phyloP scores from a whole-genome alignment of 2,888 invertebrate genomes.

The Nomada flava region DNA sequence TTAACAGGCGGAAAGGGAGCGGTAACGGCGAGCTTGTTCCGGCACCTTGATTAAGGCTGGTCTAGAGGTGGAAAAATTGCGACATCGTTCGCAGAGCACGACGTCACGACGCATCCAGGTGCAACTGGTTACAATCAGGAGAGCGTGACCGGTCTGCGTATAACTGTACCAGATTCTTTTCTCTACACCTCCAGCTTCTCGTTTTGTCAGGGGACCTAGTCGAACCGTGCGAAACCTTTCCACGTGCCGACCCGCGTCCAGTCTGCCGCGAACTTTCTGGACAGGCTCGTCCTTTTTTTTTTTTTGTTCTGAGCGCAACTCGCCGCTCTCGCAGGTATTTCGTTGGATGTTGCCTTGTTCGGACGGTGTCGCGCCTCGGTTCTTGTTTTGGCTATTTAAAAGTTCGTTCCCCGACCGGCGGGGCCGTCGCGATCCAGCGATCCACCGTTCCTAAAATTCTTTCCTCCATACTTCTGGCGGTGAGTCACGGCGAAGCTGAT shows the following conservation, averaged over 20 bases:
- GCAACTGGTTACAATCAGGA: conserved; percentile 57
- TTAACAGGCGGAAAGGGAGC: conserved; percentile 52
- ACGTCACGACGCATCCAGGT: conserved; percentile 46
- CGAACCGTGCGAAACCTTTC: background rate
- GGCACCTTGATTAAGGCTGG: conserved; percentile 31
- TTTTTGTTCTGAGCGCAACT: background rate
- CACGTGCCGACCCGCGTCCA: too few relatives aligned
- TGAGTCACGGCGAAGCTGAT: conserved; percentile 54
- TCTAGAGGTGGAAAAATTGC: conserved; percentile 37
- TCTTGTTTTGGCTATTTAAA: background rate
- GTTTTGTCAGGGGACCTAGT: conserved; percentile 3
- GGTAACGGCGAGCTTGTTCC: conserved; percentile 36
- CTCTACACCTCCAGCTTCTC: background rate
- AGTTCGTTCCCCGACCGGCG: background rate
- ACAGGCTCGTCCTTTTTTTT: background rate
- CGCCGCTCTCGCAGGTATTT: background rate
- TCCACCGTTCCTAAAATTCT: conserved; percentile 37
- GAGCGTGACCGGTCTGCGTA: conserved; percentile 63
- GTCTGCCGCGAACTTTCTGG: background rate
- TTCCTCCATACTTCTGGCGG: conserved; percentile 1
- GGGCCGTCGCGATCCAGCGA: background rate
- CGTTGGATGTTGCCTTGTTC: background rate
- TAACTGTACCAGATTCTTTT: conserved; percentile 60
- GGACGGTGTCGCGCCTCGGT: background rate
- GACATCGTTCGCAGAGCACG: conserved; percentile 31